Base-by-base conservation (phyloP, 2,113 vertebrate species). In the Megaceryle torquata region DNA sequence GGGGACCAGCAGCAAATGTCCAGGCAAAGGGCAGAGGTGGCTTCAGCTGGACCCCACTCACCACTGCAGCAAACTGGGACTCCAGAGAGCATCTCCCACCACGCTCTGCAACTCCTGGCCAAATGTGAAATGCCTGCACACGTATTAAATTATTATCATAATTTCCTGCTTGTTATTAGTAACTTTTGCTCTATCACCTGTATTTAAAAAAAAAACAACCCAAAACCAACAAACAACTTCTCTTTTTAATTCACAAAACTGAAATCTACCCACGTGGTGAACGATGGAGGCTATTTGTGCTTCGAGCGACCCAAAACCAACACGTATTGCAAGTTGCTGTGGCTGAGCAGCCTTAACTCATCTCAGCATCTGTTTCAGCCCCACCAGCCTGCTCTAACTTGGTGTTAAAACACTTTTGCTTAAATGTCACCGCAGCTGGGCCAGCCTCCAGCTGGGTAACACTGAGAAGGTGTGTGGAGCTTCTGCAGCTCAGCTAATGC, bases 101-200 rank as follows among this genome's bases (percentile, higher is more conserved):
- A 3, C 0, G 14, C 76, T 13, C 76, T 44, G 60, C 83, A 91
- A 94, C 85, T 82, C 60, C 91, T 79, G 90, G 75, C 77, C 93
- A 88, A 95, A 50, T 51, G 50, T 9, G 48, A 65, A 95, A 91
- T 94, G 95, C 95, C 94, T 94, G 96, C 88, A 21, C 21, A 54
- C 63, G 56, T 31, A 94, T 85, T 85, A 67, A 89, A 88, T 95
- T 61, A 82, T 92, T 35, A 74, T 80, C 79, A 91, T 81, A 69
- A 78, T 95, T 97, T 97, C 96, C 96, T 96, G 94, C 96, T 70
- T 59, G 13, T 83, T 95, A 77, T 86, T 96, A 44, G 92, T 67
- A 44, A 83, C 91, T 59, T 86, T 74, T 79, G 76, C 83, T 93
- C 76, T 11, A 77, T 63, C 63, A 74, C 31, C n/a, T 19, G 26